Percentiles rank a stretch among this genome's conserved stretches.
Conservation (phyloP, 2,113 vertebrate species). For the Corapipo altera region DNA sequence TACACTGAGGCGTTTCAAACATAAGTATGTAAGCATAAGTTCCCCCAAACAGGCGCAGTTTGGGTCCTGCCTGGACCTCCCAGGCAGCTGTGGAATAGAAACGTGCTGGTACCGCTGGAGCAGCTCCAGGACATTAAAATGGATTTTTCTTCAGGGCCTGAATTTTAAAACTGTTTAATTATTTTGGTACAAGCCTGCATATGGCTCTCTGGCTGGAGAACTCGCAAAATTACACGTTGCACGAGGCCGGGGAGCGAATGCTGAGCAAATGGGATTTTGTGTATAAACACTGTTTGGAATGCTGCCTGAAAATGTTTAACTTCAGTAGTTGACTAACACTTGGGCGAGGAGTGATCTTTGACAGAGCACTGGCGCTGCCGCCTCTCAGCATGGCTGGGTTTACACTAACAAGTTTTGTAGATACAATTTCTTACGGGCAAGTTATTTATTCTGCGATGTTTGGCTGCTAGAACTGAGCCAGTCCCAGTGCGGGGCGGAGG, state of each 20-base stretch:
- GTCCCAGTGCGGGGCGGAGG: background rate
- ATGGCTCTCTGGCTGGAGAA: background rate
- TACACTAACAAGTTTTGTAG: background rate
- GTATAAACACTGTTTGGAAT: background rate
- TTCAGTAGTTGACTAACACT: background rate
- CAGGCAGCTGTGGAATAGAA: too few relatives aligned
- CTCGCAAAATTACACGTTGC: background rate
- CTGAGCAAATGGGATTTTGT: background rate
- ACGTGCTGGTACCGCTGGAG: background rate
- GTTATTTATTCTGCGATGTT: background rate
- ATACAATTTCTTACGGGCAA: background rate
- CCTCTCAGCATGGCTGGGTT: background rate
- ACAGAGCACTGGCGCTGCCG: background rate
- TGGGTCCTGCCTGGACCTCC: fast-evolving
- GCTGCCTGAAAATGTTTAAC: background rate
- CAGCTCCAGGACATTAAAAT: background rate
- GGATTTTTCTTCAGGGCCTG: background rate
- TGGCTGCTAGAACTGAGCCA: background rate
- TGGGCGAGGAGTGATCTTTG: background rate
- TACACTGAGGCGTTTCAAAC: fast-evolving
- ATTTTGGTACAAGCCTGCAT: background rate
- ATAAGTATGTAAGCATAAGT: fast-evolving
- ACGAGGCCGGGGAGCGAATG: background rate
- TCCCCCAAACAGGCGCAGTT: fast-evolving
- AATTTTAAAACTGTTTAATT: background rate